These are phyloP conservation scores for Phenganax stokvisi DNA, from an alignment of 92 coral and sea anemone genomes.

Conservation along the genomic window DNA sequence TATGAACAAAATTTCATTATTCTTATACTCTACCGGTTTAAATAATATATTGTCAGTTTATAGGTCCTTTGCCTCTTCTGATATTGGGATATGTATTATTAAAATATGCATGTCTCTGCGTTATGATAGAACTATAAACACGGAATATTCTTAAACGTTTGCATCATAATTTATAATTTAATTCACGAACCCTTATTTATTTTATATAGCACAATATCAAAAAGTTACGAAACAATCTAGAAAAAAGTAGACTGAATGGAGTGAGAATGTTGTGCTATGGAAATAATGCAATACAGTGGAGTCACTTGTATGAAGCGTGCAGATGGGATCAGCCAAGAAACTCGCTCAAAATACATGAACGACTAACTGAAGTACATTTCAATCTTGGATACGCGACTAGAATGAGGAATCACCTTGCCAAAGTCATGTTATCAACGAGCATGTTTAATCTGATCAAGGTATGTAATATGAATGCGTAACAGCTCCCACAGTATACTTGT, in stretches of 20 bases:
- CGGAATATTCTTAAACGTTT: constrained; percentile 4
- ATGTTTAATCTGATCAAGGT: constrained; percentile 43
- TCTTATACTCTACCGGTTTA: background rate
- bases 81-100: no score
- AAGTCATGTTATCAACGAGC: constrained; percentile 38
- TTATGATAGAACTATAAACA: background rate
- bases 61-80: no score
- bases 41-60: no score
- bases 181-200: background rate
- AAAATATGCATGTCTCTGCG: background rate
- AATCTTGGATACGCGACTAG: constrained; percentile 44
- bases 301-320: constrained; percentile 13
- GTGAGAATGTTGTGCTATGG: background rate
- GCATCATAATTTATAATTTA: constrained; percentile 7
- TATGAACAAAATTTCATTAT: no score
- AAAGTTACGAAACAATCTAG: constrained; percentile 51
- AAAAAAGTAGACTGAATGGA: constrained; percentile 20
- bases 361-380: constrained; percentile 48
- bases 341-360: constrained; percentile 40
- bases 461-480: background rate
- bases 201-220: constrained; percentile 55
- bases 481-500: no score
- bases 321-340: constrained; percentile 18
- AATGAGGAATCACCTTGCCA: constrained; percentile 54
- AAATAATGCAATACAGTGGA: background rate